Conservation (phyloP, 2,797 vertebrate species). For the Rachycentron canadum region DNA sequence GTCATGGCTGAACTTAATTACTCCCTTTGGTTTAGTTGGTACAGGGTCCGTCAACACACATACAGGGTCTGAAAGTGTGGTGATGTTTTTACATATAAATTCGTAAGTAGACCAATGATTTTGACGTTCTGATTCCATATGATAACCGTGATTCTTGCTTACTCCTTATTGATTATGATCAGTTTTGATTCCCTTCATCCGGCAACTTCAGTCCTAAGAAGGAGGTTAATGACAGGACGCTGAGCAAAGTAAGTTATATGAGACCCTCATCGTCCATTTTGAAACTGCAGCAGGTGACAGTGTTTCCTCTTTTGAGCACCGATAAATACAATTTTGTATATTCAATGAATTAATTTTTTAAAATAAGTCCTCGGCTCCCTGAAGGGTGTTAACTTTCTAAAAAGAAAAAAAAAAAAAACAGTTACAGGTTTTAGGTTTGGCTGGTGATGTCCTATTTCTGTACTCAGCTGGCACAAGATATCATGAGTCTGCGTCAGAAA, state of each 20-base stretch:
- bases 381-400: not conserved
- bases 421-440: constrained; percentile 23
- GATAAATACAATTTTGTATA: not conserved
- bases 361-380: not conserved
- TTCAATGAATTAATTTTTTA: not conserved
- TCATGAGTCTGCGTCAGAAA: constrained; percentile 25
- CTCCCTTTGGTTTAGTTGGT: not conserved
- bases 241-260: constrained; percentile 6
- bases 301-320: not conserved
- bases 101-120: not conserved
- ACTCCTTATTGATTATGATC: not conserved
- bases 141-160: not conserved
- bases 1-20: not conserved
- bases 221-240: constrained; percentile 9
- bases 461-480: constrained; percentile 56
- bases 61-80: not conserved
- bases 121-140: not conserved
- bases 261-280: constrained; percentile 21
- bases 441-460: constrained; percentile 64
- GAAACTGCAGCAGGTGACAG: not conserved
- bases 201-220: not conserved
- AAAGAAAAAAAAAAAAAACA: not conserved
- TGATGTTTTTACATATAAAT: not conserved
- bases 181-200: not conserved
- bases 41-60: not conserved